Evolutionary conservation across 2,113 vertebrate species (phyloP), one percentile per base, ranked within the genome.

Genomic region (Morphnarchus princeps): DNA sequence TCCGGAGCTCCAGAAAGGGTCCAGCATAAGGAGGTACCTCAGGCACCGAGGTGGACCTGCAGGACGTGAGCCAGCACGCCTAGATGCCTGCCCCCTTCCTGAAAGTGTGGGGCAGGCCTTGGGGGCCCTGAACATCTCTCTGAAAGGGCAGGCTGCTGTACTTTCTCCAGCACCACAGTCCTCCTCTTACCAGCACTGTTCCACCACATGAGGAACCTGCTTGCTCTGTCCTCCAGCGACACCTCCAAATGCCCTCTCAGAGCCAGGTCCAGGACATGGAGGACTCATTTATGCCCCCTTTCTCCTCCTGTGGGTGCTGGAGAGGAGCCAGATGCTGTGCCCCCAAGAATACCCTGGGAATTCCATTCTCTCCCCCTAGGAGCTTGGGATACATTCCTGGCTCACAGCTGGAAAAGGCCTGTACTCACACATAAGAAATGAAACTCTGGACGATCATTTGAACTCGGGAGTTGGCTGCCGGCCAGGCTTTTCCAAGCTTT

Each of bases 111-210:
- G 24, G 16, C 19, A 80, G 32, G 19, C 11, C 29, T 9, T 70
- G 32, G 22, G 18, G 16, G 15, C 20, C 55, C 28, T 17, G 32
- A 63, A 16, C 10, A 12, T 6, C 25, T 8, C 32, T 62, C 61
- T 47, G 26, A 71, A 77, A 54, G 32, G 10, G 26, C 14, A 28
- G 22, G 24, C 11, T 79, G 13, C 6, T 28, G 8, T 36, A 26
- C 17, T 47, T n/a, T 58, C 57, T 8, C 36, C 0, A 0, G 7
- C 16, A 71, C 7, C 13, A 38, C 45, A 12, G 3, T 28, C 18
- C 12, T 71, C 18, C 19, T 88, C 21, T 57, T 52, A 52, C 26
- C n/a, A 67, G 18, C 34, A 4, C 43, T 73, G 16, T 36, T 72
- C 20, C 25, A 67, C 24, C 21, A n/a, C 14, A 50, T 1, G 3